Evolutionary conservation across 2,888 invertebrate species (phyloP).

Genomic region (Hedychridium roseum): DNA sequence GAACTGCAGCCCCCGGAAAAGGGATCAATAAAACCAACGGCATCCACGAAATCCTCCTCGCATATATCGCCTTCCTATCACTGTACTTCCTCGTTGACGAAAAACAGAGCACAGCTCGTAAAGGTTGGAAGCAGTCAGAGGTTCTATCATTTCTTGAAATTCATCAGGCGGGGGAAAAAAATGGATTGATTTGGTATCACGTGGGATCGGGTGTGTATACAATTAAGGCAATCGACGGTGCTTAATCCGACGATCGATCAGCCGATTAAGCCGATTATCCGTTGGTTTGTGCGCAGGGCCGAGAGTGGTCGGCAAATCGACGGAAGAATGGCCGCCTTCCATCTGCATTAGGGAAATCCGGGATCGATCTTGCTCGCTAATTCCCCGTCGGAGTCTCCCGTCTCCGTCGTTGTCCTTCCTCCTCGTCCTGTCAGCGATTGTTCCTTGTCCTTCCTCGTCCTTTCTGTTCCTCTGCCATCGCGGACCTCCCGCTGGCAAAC

Average conservation of each 20-base stretch:
- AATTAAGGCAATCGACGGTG: not conserved
- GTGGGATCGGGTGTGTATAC: not conserved
- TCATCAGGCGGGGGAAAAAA: not conserved
- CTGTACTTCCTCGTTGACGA: no score
- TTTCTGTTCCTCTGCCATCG: slow-evolving; percentile 20
- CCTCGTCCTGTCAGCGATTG: not conserved
- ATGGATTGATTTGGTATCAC: not conserved
- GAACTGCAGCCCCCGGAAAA: no score
- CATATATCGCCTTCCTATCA: no score
- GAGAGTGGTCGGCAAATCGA: slow-evolving; percentile 8
- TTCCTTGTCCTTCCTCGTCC: not conserved
- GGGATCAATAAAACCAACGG: no score
- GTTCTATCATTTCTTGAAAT: not conserved
- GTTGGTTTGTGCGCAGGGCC: not conserved
- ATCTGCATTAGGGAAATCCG: slow-evolving; percentile 32
- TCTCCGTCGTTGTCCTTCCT: slow-evolving; percentile 2
- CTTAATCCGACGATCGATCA: slow-evolving; percentile 2
- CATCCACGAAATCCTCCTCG: not conserved
- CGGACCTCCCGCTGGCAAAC: slow-evolving; percentile 38
- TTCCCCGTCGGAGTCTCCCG: slow-evolving; percentile 42
- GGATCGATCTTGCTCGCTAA: slow-evolving; percentile 54
- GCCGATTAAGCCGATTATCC: slow-evolving; percentile 1
- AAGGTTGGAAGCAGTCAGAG: not conserved
- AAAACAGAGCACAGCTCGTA: no score
- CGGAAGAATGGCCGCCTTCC: slow-evolving; percentile 8